These are phyloP conservation scores for Tubulanus polymorphus DNA, from an alignment of 2,888 invertebrate species.

Conservation along the genomic window DNA sequence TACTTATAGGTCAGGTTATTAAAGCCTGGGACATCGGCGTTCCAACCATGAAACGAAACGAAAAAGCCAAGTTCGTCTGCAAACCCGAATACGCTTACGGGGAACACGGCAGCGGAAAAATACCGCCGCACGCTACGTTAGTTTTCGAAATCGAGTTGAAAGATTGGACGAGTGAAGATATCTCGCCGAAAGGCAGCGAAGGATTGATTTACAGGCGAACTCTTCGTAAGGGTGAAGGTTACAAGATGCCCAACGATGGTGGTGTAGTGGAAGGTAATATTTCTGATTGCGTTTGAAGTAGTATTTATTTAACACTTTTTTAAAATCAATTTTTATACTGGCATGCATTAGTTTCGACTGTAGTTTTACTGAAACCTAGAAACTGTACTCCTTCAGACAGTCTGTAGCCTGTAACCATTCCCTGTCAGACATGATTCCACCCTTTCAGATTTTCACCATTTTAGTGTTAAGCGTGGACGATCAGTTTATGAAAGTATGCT, in stretches of 20 bases:
- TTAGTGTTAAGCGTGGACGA: no score
- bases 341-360: no score
- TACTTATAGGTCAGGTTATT: conserved; percentile 69
- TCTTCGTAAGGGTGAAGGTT: conserved; percentile 69
- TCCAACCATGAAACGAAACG: conserved; percentile 87
- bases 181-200: conserved; percentile 79
- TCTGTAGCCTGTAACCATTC: no score
- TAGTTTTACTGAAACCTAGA: no score
- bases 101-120: conserved; percentile 72
- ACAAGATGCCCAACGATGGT: conserved; percentile 74
- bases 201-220: conserved; percentile 69
- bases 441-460: no score
- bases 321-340: no score
- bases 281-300: no score
- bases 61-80: conserved; percentile 77
- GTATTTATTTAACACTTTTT: no score
- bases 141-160: conserved; percentile 79
- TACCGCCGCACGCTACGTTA: conserved; percentile 82
- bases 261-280: conserved; percentile 73
- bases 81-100: conserved; percentile 90
- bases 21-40: conserved; percentile 94
- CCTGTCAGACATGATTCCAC: no score
- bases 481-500: no score
- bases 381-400: no score
- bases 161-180: conserved; percentile 77